These are phyloP conservation scores for Aspidiotus destructor DNA, from an alignment of 2,888 invertebrate genomes.

Conservation along the genomic window DNA sequence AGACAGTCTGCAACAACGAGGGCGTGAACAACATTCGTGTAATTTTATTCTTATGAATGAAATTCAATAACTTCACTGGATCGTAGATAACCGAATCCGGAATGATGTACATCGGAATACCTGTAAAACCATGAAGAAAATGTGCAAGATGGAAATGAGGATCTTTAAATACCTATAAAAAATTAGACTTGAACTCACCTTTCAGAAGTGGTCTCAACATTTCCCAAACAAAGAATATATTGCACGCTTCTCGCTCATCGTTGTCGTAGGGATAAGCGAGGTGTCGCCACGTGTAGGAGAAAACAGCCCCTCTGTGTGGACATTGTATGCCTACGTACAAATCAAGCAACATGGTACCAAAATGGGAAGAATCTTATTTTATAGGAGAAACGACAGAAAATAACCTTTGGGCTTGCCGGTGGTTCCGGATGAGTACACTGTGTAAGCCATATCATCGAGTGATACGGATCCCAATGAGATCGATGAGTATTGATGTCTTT, in stretches of 20 bases:
- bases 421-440: slow-evolving; percentile 39
- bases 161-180: neutral
- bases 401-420: slow-evolving; percentile 39
- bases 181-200: slow-evolving; percentile 34
- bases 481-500: neutral
- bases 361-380: neutral
- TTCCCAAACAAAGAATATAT: slow-evolving; percentile 40
- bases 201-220: slow-evolving; percentile 38
- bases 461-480: slow-evolving; percentile 24
- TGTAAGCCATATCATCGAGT: slow-evolving; percentile 38
- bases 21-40: slow-evolving; percentile 39
- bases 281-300: slow-evolving; percentile 38
- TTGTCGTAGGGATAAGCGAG: slow-evolving; percentile 37
- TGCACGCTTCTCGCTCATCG: slow-evolving; percentile 39
- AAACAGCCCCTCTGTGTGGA: slow-evolving; percentile 37
- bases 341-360: neutral
- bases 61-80: slow-evolving; percentile 37
- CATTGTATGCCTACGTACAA: slow-evolving; percentile 37
- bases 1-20: slow-evolving; percentile 37
- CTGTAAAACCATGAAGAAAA: slow-evolving; percentile 30
- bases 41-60: slow-evolving; percentile 36
- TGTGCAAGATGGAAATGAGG: neutral
- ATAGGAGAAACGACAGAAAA: neutral
- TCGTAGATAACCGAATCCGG: slow-evolving; percentile 39
- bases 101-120: slow-evolving; percentile 38